Evolutionary conservation across 2,797 vertebrate genomes (phyloP).

Genomic region (Linurgus olivaceus): DNA sequence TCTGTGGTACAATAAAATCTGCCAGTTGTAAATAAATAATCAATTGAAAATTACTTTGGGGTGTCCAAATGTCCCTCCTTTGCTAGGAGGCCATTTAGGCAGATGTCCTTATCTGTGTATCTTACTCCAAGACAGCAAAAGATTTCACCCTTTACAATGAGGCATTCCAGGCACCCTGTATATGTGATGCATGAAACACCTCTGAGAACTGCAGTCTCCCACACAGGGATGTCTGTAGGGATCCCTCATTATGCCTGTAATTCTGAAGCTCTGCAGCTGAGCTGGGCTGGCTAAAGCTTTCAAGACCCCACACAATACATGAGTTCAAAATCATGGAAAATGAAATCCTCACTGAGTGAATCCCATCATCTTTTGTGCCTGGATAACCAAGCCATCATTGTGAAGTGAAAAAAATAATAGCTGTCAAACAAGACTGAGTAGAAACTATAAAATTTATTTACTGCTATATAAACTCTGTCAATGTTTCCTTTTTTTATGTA

Average conservation of each 20-base stretch:
- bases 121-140: not conserved
- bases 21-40: not conserved
- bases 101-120: not conserved
- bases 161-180: not conserved
- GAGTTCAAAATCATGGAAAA: not conserved
- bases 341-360: not conserved
- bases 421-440: not conserved
- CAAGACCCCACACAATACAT: not conserved
- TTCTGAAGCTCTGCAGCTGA: not conserved
- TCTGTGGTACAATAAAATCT: not conserved
- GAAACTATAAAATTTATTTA: not conserved
- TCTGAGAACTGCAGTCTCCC: not conserved
- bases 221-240: not conserved
- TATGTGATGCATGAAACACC: not conserved
- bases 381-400: not conserved
- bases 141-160: not conserved
- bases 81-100: not conserved
- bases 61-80: not conserved
- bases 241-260: not conserved
- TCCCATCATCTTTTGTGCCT: not conserved
- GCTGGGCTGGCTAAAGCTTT: not conserved
- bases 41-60: not conserved
- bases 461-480: not conserved
- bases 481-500: not conserved
- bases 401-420: not conserved